These are phyloP conservation scores for Drosophila infuscata DNA, from an alignment of 2,888 invertebrate species.

Conservation along the genomic window DNA sequence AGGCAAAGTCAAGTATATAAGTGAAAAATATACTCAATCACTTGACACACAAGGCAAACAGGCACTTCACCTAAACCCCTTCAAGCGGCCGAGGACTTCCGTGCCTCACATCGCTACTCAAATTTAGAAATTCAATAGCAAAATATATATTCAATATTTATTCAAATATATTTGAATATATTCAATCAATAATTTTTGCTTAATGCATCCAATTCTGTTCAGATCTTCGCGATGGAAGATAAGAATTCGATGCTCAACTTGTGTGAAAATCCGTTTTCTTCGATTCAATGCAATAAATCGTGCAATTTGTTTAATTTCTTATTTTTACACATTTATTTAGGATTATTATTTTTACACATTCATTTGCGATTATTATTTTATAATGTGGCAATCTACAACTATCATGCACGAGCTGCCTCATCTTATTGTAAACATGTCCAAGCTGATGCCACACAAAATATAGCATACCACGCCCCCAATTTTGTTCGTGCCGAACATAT, in stretches of 20 bases:
- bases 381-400: conserved; percentile 24
- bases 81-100: background rate
- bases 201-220: background rate
- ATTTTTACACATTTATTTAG: background rate
- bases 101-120: background rate
- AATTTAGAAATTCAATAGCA: background rate
- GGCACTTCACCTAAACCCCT: background rate
- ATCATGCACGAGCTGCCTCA: conserved; percentile 24
- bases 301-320: background rate
- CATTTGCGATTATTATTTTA: background rate
- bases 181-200: background rate
- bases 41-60: background rate
- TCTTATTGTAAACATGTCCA: conserved; percentile 29
- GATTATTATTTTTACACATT: conserved; percentile 1
- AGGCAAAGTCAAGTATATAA: background rate
- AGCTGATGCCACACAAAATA: conserved; percentile 19
- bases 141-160: background rate
- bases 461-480: background rate
- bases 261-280: background rate
- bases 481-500: background rate
- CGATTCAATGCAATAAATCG: background rate
- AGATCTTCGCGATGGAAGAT: background rate
- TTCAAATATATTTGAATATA: too few species aligned
- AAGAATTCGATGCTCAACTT: background rate
- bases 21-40: background rate